Evolutionary conservation across 1,140 invertebrate species (phyloP).

Genomic region (Meloidogyne floridensis): DNA sequence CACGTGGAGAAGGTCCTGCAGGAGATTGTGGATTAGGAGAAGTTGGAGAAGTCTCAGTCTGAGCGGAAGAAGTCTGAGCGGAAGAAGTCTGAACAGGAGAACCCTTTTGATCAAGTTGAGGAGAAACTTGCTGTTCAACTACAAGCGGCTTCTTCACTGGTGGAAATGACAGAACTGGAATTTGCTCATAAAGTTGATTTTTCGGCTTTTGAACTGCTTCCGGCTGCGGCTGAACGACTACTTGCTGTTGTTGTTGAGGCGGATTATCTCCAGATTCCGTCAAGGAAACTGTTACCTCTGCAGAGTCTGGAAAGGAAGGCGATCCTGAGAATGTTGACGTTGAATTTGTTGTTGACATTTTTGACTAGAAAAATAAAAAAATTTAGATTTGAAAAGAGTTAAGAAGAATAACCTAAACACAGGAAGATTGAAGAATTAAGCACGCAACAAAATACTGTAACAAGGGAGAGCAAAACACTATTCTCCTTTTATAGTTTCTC

Average conservation of each 20-base stretch:
- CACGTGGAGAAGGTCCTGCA: not conserved
- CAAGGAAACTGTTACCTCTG: not conserved
- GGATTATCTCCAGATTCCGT: not conserved
- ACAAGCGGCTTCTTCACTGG: not conserved
- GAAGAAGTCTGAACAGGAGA: too few species aligned
- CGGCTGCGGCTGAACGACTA: not conserved
- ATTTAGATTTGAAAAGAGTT: not conserved
- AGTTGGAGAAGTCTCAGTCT: not conserved
- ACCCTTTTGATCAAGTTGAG: not conserved
- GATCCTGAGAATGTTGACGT: not conserved
- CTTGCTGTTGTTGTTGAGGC: not conserved
- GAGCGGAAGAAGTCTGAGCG: not conserved
- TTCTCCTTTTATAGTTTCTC: too few species aligned
- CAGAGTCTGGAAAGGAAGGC: not conserved
- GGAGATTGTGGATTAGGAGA: too few species aligned
- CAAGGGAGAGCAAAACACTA: too few species aligned
- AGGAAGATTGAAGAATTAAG: too few species aligned
- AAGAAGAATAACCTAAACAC: too few species aligned
- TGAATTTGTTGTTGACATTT: not conserved
- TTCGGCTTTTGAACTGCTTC: not conserved
- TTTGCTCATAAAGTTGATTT: not conserved
- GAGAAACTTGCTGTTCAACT: not conserved
- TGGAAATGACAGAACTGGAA: not conserved
- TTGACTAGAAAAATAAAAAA: not conserved
- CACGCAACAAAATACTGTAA: too few species aligned